Percentiles rank a stretch among this genome's conserved stretches.
phyloP scores from a whole-genome alignment of 2,888 invertebrate genomes.

The Anaspis maculata region DNA sequence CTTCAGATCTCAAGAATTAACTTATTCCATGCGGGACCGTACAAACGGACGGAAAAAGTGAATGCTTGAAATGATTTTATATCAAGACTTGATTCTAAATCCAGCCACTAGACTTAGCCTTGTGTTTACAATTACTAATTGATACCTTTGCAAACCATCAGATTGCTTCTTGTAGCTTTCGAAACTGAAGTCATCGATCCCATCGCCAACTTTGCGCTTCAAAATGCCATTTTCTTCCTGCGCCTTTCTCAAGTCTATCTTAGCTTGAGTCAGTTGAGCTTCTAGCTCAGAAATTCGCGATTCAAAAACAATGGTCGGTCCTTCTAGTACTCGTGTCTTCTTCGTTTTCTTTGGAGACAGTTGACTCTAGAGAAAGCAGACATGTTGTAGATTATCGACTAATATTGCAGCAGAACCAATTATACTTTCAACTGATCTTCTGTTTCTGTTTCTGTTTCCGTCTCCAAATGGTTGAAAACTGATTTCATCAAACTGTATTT shows the following conservation, averaged over 20 bases:
- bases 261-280: slow-evolving; percentile 71
- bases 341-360: slow-evolving; percentile 30
- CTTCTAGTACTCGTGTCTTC: slow-evolving; percentile 47
- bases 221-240: slow-evolving; percentile 56
- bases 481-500: slow-evolving; percentile 58
- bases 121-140: too few species aligned
- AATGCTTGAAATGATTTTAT: too few species aligned
- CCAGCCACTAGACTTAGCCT: too few species aligned
- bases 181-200: slow-evolving; percentile 48
- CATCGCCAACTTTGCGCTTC: slow-evolving; percentile 39
- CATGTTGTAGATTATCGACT: not conserved
- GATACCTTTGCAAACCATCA: slow-evolving; percentile 60
- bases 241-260: slow-evolving; percentile 66
- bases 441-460: slow-evolving; percentile 42
- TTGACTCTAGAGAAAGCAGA: not conserved
- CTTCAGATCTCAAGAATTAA: too few species aligned
- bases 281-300: slow-evolving; percentile 78
- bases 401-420: too few species aligned
- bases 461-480: slow-evolving; percentile 55
- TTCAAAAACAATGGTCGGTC: slow-evolving; percentile 75
- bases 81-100: too few species aligned
- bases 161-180: slow-evolving; percentile 62
- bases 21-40: too few species aligned
- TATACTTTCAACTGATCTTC: too few species aligned
- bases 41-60: too few species aligned